These are phyloP conservation scores for Argyrosomus regius DNA, from an alignment of 2,797 vertebrate genomes.

Conservation along the genomic window DNA sequence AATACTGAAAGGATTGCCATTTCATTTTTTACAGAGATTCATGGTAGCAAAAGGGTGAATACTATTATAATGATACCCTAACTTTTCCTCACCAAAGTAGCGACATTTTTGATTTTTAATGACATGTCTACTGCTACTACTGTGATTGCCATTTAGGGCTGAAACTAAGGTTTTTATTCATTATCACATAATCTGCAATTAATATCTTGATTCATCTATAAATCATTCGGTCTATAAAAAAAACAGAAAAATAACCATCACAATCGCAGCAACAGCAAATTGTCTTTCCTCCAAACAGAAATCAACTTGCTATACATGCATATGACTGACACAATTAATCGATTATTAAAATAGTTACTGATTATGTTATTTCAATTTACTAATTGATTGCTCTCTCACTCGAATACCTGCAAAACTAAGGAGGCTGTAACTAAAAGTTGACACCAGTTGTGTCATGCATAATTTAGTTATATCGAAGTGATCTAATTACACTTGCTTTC, in stretches of 20 bases:
- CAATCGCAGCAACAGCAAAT: not conserved
- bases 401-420: not conserved
- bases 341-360: not conserved
- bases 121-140: no score
- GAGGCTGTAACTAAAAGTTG: not conserved
- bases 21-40: not conserved
- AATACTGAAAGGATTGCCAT: not conserved
- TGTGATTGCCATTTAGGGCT: not conserved
- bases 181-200: not conserved
- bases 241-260: not conserved
- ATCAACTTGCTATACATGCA: no score
- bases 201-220: not conserved
- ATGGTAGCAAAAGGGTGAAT: not conserved
- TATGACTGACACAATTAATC: no score
- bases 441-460: not conserved
- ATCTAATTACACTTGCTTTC: slow-evolving; percentile 21
- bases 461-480: not conserved
- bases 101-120: not conserved
- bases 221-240: not conserved
- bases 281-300: no score
- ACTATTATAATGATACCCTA: no score
- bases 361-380: not conserved
- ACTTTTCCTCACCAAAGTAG: not conserved
- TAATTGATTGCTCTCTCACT: not conserved
- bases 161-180: not conserved